These are phyloP conservation scores for Argopecten irradians DNA, from an alignment of 1,140 invertebrate species.

Conservation along the genomic window DNA sequence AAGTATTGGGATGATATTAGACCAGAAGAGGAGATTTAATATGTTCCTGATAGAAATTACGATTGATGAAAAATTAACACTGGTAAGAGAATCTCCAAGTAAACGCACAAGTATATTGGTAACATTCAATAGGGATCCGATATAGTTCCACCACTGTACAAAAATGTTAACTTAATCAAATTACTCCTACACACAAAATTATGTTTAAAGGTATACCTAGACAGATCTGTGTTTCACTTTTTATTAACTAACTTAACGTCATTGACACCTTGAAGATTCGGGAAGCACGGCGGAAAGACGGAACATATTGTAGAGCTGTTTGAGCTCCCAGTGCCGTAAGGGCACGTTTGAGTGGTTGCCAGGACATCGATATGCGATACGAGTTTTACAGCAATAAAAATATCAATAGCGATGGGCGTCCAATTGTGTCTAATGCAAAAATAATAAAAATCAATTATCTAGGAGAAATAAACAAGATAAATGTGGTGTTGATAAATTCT, in stretches of 20 bases:
- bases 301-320: too few species aligned
- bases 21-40: background rate
- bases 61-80: background rate
- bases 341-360: background rate
- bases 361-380: conserved; percentile 14
- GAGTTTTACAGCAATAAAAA: conserved; percentile 13
- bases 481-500: conserved; percentile 17
- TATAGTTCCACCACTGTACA: background rate
- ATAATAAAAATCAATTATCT: conserved; percentile 24
- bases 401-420: conserved; percentile 20
- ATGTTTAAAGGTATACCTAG: background rate
- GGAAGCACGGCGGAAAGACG: background rate
- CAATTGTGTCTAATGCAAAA: conserved; percentile 18
- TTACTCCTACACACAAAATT: background rate
- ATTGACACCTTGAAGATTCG: background rate
- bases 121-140: too few species aligned
- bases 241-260: background rate
- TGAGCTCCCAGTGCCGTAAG: background rate
- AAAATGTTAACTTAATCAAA: too few species aligned
- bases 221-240: background rate
- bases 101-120: too few species aligned
- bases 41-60: background rate
- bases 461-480: conserved; percentile 23
- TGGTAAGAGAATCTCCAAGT: background rate
- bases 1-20: background rate